A percentile compares a stretch with the other conserved stretches of the same genome.
These are phyloP conservation scores for Melanotaenia nigrans DNA, from an alignment of 2,797 vertebrate species.

Conservation along the genomic window DNA sequence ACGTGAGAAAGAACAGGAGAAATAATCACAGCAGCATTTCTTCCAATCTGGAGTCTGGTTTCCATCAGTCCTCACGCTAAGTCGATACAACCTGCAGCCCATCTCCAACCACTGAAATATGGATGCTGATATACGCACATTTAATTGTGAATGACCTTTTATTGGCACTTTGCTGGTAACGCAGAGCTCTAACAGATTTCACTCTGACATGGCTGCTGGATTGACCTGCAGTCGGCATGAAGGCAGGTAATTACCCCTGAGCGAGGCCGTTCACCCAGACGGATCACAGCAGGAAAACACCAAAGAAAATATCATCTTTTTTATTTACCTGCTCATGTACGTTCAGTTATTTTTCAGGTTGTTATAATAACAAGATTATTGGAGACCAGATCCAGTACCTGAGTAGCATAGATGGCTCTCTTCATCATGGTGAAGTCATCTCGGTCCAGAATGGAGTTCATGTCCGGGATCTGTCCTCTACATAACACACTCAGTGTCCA, in stretches of 20 bases:
- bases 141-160: constrained; percentile 60
- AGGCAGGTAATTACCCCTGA: constrained; percentile 36
- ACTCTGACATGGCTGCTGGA: constrained; percentile 34
- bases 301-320: too few relatives aligned
- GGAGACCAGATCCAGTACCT: constrained; percentile 80
- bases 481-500: not conserved
- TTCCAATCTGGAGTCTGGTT: not conserved
- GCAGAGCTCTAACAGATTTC: constrained; percentile 51
- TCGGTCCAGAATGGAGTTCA: constrained; percentile 92
- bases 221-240: not conserved
- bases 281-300: too few relatives aligned
- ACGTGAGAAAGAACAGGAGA: not conserved
- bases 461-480: constrained; percentile 94
- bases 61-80: constrained; percentile 30
- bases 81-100: constrained; percentile 57
- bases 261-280: too few relatives aligned
- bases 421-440: constrained; percentile 97
- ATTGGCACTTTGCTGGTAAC: constrained; percentile 30
- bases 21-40: not conserved
- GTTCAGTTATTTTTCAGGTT: too few relatives aligned
- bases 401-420: constrained; percentile 95
- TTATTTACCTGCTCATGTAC: too few relatives aligned
- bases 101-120: constrained; percentile 46
- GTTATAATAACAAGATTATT: too few relatives aligned
- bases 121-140: constrained; percentile 62